Evolutionary conservation across 2,113 vertebrate species (phyloP).

Genomic region (Morone saxatilis): DNA sequence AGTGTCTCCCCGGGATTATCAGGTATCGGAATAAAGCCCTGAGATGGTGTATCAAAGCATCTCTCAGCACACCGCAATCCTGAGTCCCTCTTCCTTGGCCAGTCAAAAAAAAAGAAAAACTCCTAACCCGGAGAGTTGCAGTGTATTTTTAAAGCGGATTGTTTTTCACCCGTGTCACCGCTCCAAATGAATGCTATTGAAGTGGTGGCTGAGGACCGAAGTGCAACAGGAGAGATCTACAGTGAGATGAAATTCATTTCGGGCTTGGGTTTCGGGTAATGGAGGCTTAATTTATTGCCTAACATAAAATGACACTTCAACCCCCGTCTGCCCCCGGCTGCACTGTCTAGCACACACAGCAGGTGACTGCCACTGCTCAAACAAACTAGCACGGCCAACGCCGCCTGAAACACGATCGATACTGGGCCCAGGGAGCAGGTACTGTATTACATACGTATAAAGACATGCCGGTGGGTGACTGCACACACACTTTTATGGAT

Average conservation of each 20-base stretch:
- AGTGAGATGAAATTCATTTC: constrained; percentile 74
- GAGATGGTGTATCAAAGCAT: constrained; percentile 73
- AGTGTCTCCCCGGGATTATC: constrained; percentile 79
- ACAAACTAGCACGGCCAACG: constrained; percentile 10
- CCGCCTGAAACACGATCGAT: constrained; percentile 50
- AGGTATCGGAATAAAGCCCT: constrained; percentile 71
- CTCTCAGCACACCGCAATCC: constrained; percentile 50
- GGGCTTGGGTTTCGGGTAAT: constrained; percentile 81
- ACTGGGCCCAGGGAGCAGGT: constrained; percentile 1
- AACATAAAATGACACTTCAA: constrained; percentile 80
- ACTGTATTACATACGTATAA: constrained; percentile 39
- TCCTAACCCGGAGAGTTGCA: constrained; percentile 29
- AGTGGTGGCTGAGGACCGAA: constrained; percentile 59
- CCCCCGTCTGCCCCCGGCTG: constrained; percentile 60
- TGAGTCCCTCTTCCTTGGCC: constrained; percentile 13
- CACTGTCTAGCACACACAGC: constrained; percentile 73
- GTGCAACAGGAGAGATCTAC: constrained; percentile 60
- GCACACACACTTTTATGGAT: constrained; percentile 38
- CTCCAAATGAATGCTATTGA: constrained; percentile 67
- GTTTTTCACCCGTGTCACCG: constrained; percentile 70
- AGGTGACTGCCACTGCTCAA: constrained; percentile 66
- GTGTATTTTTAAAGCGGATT: constrained; percentile 75
- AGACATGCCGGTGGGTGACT: constrained; percentile 36
- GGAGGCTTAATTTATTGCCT: constrained; percentile 79
- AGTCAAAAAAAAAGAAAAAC: constrained; percentile 20